phyloP scores from a whole-genome alignment of 2,797 vertebrate genomes.

The Alauda arvensis region DNA sequence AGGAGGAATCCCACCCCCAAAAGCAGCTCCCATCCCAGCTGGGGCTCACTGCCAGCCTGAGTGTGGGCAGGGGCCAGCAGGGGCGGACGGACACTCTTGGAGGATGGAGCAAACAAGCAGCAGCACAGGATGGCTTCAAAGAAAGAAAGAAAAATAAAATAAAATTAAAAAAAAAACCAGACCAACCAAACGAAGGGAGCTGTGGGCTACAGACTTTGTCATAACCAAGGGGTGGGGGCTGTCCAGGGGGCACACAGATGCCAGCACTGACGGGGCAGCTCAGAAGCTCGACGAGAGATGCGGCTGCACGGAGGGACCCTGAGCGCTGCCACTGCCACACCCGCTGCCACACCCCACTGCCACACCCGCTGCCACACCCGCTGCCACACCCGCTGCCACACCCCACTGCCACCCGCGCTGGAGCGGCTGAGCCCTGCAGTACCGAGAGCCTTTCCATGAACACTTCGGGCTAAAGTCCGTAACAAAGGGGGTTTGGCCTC shows the following conservation, averaged over 20 bases:
- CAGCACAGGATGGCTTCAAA: slow-evolving; percentile 42
- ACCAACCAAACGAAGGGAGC: neutral
- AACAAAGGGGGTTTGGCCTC: neutral
- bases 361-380: neutral
- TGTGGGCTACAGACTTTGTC: neutral
- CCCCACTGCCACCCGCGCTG: neutral
- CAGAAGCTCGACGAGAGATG: slow-evolving; percentile 10
- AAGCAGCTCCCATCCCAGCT: fast-evolving
- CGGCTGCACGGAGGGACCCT: neutral
- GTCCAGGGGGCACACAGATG: neutral
- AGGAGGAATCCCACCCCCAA: neutral
- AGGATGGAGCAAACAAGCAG: slow-evolving; percentile 40
- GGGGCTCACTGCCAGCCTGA: neutral
- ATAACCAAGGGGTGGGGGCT: neutral
- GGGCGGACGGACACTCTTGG: neutral
- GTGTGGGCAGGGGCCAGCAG: neutral
- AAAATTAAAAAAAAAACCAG: neutral
- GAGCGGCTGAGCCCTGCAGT: slow-evolving; percentile 18
- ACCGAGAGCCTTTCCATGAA: neutral
- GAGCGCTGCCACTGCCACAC: neutral
- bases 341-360: neutral
- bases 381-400: neutral
- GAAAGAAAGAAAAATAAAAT: neutral
- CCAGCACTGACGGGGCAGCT: neutral
- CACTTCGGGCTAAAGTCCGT: fast-evolving